A percentile compares a stretch with the other conserved stretches of the same genome.
Evolutionary conservation across 2,113 vertebrate species (phyloP).

Genomic region (Lepidothrix coronata): DNA sequence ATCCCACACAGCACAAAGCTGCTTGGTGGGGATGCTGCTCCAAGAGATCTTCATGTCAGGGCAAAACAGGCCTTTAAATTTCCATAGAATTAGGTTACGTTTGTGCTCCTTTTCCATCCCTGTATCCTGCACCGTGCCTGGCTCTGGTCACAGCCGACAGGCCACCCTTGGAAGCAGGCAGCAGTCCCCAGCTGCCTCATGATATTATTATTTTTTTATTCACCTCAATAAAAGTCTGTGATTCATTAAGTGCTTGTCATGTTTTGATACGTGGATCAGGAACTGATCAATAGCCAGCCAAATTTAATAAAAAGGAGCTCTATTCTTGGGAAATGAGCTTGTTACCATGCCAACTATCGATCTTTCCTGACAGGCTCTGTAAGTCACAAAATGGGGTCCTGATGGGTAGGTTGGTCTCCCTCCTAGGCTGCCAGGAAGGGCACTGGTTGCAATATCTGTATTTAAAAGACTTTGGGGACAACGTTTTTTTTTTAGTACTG

Average conservation of each 20-base stretch:
- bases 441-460: neutral
- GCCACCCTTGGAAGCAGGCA: neutral
- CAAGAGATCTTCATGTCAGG: neutral
- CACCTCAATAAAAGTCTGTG: constrained; percentile 47
- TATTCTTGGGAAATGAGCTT: constrained; percentile 71
- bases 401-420: constrained; percentile 23
- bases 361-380: constrained; percentile 63
- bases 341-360: constrained; percentile 80
- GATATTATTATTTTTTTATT: constrained; percentile 42
- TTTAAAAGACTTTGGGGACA: neutral
- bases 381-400: constrained; percentile 65
- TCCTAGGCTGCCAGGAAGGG: constrained; percentile 34
- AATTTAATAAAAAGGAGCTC: constrained; percentile 77
- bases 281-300: constrained; percentile 74
- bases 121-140: neutral
- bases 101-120: neutral
- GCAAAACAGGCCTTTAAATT: neutral
- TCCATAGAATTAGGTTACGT: neutral
- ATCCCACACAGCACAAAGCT: neutral
- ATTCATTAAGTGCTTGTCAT: constrained; percentile 71
- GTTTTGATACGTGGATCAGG: constrained; percentile 69
- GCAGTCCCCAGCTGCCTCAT: neutral
- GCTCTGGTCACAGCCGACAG: neutral
- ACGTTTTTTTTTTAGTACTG: neutral
- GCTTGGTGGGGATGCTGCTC: neutral